Evolutionary conservation across 2,797 vertebrate species (phyloP), one percentile per base, ranked within the genome.

Genomic region (Premnoplex brunnescens): DNA sequence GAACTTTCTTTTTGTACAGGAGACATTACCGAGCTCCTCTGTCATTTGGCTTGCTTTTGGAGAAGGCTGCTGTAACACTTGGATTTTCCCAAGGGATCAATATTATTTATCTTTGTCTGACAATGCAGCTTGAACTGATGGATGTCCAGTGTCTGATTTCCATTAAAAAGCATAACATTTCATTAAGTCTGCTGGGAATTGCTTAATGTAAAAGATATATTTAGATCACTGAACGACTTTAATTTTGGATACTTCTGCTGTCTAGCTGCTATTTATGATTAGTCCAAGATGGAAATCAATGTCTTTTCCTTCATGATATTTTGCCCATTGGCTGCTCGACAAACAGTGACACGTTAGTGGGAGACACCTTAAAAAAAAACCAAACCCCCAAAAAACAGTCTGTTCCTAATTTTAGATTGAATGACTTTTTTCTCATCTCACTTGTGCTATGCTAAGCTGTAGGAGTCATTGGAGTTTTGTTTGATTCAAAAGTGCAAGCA

Each of bases 201-300:
- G 32, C 66, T 43, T 85, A 36, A 88, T 68, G 24, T 85, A 56
- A 67, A 80, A 80, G 79, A 85, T 95, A 46, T 60, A 92, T 95
- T 95, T 96, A 91, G 82, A 77, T 86, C 17, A n/a, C 76, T 80
- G 67, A 72, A 32, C 3, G 22, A 39, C 88, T 91, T 83, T 64
- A 66, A 68, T 93, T 93, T 90, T 83, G 72, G 55, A 41, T 93
- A 55, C 88, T 91, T 96, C 55, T 89, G n/a, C 74, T 87, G 63
- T 89, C 84, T 94, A 26, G 3, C 48, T 96, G 77, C 85, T 93
- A 76, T 95, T 96, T 97, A 79, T 92, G 90, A 83, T 95, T 73
- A 81, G 48, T 76, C 48, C 59, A 64, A 68, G 56, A 64, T 89
- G 66, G 66, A 91, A 91, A 63, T 62, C 10, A 48, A 16, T 39